A percentile compares a stretch with the other conserved stretches of the same genome.
Evolutionary conservation across 2,888 invertebrate genomes (phyloP).

Genomic region (Minunthozetes semirufus): DNA sequence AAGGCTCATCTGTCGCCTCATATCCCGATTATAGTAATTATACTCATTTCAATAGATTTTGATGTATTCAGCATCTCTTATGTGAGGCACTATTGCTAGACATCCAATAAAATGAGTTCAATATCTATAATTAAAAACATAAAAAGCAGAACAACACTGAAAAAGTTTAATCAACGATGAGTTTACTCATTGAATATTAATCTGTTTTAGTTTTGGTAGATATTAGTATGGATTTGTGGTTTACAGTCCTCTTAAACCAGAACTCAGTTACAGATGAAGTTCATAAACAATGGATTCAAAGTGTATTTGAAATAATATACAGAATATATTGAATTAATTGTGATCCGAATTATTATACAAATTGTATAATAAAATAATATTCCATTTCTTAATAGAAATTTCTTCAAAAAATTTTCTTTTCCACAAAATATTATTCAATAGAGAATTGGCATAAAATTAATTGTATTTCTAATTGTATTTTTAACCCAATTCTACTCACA

Average conservation of each 20-base stretch:
- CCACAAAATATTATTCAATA: neutral
- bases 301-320: no score
- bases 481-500: neutral
- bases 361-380: neutral
- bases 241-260: neutral
- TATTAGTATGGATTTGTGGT: neutral
- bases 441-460: constrained; percentile 1
- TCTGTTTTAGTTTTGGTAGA: neutral
- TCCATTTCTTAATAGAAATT: neutral
- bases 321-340: no score
- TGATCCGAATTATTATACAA: no score
- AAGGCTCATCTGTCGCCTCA: constrained; percentile 8
- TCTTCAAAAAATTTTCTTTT: neutral
- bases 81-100: neutral
- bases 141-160: neutral
- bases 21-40: constrained; percentile 9
- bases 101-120: neutral
- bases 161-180: neutral
- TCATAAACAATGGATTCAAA: no score
- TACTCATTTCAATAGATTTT: neutral
- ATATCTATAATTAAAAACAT: neutral
- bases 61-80: neutral
- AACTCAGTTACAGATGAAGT: no score
- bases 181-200: neutral
- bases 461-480: constrained; percentile 6